A percentile compares a stretch with the other conserved stretches of the same genome.
Evolutionary conservation across 2,888 invertebrate species (phyloP).

Genomic region (Himalopsyche kuldschensis): DNA sequence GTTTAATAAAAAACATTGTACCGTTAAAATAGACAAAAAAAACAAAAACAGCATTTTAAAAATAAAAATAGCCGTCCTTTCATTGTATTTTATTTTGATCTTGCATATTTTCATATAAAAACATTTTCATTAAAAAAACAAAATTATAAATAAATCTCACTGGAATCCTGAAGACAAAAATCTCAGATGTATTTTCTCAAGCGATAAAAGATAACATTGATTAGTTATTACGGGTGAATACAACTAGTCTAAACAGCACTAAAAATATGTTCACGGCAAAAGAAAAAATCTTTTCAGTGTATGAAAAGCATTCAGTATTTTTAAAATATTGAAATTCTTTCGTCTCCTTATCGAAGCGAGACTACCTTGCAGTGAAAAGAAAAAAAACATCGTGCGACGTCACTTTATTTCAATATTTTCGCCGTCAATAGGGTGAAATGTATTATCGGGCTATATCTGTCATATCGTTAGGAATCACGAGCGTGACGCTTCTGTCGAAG

Average conservation of each 20-base stretch:
- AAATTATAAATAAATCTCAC: too few species aligned
- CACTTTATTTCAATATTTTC: slow-evolving; percentile 19
- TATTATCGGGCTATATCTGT: slow-evolving; percentile 11
- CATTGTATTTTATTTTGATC: too few species aligned
- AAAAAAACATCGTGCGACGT: neutral
- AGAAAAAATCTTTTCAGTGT: neutral
- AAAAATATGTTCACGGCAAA: neutral
- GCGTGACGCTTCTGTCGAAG: slow-evolving; percentile 4
- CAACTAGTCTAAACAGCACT: neutral
- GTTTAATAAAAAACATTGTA: too few species aligned
- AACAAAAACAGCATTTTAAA: too few species aligned
- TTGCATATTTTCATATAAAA: too few species aligned
- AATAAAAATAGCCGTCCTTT: too few species aligned
- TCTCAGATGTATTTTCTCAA: neutral
- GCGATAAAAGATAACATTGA: neutral
- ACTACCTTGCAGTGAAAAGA: slow-evolving; percentile 6
- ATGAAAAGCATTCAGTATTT: neutral
- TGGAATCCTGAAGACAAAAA: neutral
- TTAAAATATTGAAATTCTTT: neutral
- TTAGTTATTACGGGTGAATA: neutral
- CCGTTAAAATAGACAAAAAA: too few species aligned
- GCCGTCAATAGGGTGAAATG: slow-evolving; percentile 10
- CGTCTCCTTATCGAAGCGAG: neutral
- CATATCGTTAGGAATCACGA: slow-evolving; percentile 18
- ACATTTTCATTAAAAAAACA: too few species aligned